Conservation (phyloP, 2,113 vertebrate species). For the Mesoclemmys tuberculata region DNA sequence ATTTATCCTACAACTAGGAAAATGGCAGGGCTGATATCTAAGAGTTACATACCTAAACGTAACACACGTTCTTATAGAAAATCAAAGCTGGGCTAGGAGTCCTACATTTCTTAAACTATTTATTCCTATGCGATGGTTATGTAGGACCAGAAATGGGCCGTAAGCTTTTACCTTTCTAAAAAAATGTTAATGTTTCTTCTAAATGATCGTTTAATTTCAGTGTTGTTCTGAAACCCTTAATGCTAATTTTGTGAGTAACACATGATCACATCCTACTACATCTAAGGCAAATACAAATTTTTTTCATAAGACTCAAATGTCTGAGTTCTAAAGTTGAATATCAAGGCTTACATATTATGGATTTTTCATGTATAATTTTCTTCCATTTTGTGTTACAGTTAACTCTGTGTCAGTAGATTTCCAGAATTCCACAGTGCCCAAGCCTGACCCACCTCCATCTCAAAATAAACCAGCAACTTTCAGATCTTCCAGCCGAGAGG, state of each 20-base stretch:
- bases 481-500: constrained; percentile 86
- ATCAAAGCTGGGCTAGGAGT: not conserved
- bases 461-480: constrained; percentile 83
- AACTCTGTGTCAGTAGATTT: constrained; percentile 83
- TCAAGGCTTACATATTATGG: not conserved
- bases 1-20: not conserved
- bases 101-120: not conserved
- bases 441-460: constrained; percentile 83
- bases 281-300: not conserved
- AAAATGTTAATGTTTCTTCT: not conserved
- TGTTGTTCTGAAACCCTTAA: not conserved
- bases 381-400: constrained; percentile 74
- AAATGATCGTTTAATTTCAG: not conserved
- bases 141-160: not conserved
- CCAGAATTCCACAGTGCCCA: constrained; percentile 82
- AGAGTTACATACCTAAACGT: not conserved
- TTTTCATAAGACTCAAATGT: not conserved
- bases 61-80: not conserved
- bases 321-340: not conserved
- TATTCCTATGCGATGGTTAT: not conserved
- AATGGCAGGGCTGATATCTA: not conserved
- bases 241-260: not conserved
- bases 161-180: not conserved
- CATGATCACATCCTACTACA: not conserved
- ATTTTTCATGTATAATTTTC: not conserved